Conservation (phyloP, 1,140 invertebrate genomes). For the Drosophila melanogaster region Release_6_plus_ISO1_MT NT_033779.5:793501-794000, state of each 20-base stretch:
- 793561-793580: conserved; percentile 6
- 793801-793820: conserved; percentile 40
- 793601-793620: conserved; percentile 10
- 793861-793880: conserved; percentile 68
- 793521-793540: not conserved
- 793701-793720: conserved; percentile 64
- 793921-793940: conserved; percentile 30
- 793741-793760: conserved; percentile 13
- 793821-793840: conserved; percentile 24
- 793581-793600: conserved; percentile 10
- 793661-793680: conserved; percentile 72
- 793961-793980: not conserved
- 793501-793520: conserved; percentile 3
- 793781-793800: conserved; percentile 6
- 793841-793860: conserved; percentile 23
- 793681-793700: conserved; percentile 46
- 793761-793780: not conserved
- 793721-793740: conserved; percentile 62
- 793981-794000: not conserved
- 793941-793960: not conserved
- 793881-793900: conserved; percentile 59
- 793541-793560: not conserved
- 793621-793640: conserved; percentile 57
- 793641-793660: conserved; percentile 53
- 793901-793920: conserved; percentile 61